phyloP scores from a whole-genome alignment of 2,113 vertebrate species.

The Ondatra zibethicus region DNA sequence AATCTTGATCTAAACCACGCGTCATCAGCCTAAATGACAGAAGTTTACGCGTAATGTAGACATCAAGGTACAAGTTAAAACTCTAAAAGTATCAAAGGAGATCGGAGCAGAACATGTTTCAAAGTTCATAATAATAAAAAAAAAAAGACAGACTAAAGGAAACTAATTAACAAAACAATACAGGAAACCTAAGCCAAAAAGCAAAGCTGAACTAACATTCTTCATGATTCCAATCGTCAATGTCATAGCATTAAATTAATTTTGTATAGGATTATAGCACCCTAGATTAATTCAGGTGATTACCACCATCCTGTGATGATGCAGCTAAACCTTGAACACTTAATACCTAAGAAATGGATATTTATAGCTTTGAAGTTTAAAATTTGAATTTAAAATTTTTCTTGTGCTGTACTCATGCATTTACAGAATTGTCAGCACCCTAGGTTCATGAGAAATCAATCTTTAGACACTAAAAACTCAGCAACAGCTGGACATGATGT shows the following conservation, averaged over 20 bases:
- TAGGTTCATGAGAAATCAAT: slow-evolving; percentile 63
- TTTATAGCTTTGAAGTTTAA: slow-evolving; percentile 79
- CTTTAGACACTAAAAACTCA: not conserved
- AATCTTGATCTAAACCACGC: not conserved
- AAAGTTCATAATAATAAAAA: not conserved
- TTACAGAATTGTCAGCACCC: slow-evolving; percentile 58
- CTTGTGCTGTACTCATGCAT: slow-evolving; percentile 75
- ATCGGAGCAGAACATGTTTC: not conserved
- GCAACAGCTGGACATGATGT: not conserved
- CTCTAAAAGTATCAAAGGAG: not conserved
- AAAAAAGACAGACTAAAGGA: not conserved
- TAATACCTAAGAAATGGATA: slow-evolving; percentile 76
- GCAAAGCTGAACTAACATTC: not conserved
- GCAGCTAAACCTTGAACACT: slow-evolving; percentile 55
- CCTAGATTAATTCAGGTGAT: not conserved
- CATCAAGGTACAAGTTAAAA: not conserved
- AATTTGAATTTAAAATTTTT: slow-evolving; percentile 54
- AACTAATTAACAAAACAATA: not conserved
- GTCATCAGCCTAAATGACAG: not conserved
- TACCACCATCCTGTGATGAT: slow-evolving; percentile 55
- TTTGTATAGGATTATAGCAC: not conserved
- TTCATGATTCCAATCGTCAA: not conserved
- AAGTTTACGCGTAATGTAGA: not conserved
- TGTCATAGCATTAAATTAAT: not conserved
- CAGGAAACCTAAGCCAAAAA: not conserved